Evolutionary conservation across 2,888 invertebrate species (phyloP).

Genomic region (Chaetogeoica ovagalla): DNA sequence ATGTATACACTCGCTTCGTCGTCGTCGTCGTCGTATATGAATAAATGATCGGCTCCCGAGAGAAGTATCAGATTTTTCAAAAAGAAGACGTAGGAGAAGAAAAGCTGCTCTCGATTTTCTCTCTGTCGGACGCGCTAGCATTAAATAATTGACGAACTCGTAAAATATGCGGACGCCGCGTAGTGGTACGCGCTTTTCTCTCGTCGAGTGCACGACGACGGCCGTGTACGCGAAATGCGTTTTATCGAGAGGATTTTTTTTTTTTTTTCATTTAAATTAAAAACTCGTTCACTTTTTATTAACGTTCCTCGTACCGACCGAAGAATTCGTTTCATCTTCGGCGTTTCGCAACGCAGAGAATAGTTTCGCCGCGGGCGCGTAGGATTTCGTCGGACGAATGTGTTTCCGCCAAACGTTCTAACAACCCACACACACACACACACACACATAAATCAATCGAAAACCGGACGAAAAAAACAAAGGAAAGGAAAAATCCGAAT

Average conservation of each 20-base stretch:
- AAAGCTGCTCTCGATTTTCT: conserved; percentile 29
- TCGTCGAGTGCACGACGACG: not conserved
- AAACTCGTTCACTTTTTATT: conserved; percentile 35
- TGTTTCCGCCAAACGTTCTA: too few species aligned
- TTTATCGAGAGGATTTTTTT: conserved; percentile 35
- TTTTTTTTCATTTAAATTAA: conserved; percentile 52
- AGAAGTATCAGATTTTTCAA: conserved; percentile 51
- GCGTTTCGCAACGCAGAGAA: not conserved
- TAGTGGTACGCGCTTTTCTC: not conserved
- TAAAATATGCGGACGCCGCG: conserved; percentile 36
- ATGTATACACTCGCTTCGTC: not conserved
- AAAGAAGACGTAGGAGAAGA: not conserved
- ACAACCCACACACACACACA: too few species aligned
- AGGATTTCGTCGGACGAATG: too few species aligned
- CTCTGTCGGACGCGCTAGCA: conserved; percentile 15
- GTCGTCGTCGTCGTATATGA: conserved; percentile 13
- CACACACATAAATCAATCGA: too few species aligned
- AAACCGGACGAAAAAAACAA: too few species aligned
- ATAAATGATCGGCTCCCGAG: conserved; percentile 42
- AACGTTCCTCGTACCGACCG: conserved; percentile 11
- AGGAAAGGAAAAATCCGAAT: too few species aligned
- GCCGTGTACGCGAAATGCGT: not conserved
- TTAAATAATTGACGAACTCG: conserved; percentile 51
- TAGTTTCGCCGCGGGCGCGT: too few species aligned
- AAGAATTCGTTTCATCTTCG: conserved; percentile 49